Base-by-base conservation (phyloP, 2,888 invertebrate genomes). In the Mythimna ferrago region DNA sequence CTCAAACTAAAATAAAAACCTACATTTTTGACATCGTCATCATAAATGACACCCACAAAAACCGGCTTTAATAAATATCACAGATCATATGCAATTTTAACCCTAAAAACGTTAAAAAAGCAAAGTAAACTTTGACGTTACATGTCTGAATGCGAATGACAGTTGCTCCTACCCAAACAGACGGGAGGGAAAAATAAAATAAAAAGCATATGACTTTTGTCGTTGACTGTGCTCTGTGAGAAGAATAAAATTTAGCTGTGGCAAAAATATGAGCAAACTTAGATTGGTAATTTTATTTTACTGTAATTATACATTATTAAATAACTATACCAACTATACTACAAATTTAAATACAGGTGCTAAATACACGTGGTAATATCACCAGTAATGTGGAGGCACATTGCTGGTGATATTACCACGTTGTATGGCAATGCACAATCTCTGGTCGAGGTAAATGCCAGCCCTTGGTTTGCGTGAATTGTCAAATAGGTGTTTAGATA, bases 201-300 rank as follows among this genome's bases (percentile, higher is more conserved):
- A 74, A 74, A 83, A 85, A 81, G 57, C 61, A 74, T 84, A 84
- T 81, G 75, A 84, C 71, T 86, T 85, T 79, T 78, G 83, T 73
- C 76, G 82, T 71, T 79, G 79, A 79, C 80, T 81, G 77, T 87
- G 21, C 78, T 67, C 63, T 69, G 54, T 6, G 35, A 35, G 48
- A 61, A 71, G 63, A 82, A 78, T 73, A 14, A 44, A 66, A 78
- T 79, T 76, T 48, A 60, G 10, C 44, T 58, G 11, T 76, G 68
- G 58, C 61, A 64, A 70, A 26, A 73, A 71, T 64, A 32, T 68
- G 54, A 71, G 57, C 16, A 26, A 69, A 58, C 14, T 35, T 7
- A 16, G 6, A 1, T 6, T 14, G 9, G 35, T 62, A 21, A 41
- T 69, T 69, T 61, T 48, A 68, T 71, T 69, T 48, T 48, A 2